Conservation (phyloP, 2,888 invertebrate species). For the Pilophorus perplexus region DNA sequence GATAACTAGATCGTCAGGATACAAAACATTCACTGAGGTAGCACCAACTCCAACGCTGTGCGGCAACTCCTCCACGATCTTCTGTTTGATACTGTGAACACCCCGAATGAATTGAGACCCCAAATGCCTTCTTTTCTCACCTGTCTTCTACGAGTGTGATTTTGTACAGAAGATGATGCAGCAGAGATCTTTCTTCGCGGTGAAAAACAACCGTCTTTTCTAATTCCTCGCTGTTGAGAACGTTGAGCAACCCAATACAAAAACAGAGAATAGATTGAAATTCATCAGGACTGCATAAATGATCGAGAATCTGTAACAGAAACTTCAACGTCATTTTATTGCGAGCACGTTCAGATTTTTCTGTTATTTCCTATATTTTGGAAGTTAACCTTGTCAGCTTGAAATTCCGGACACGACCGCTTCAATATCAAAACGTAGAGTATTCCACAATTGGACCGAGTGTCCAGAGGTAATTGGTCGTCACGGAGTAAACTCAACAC, state of each 20-base stretch:
- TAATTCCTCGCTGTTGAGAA: slow-evolving; percentile 48
- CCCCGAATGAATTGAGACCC: no score
- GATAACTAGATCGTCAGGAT: no score
- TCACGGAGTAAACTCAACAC: slow-evolving; percentile 53
- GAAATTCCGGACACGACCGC: no score
- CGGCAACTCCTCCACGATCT: no score
- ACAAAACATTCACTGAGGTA: no score
- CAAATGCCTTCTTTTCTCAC: no score
- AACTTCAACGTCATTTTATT: no score
- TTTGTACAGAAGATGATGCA: slow-evolving; percentile 51
- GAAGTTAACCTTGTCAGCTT: no score
- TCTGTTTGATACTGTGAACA: no score
- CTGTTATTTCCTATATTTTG: no score
- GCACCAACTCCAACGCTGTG: no score
- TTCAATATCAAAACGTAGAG: slow-evolving; percentile 32
- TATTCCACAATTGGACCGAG: slow-evolving; percentile 61
- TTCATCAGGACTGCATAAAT: not conserved
- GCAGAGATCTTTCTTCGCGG: slow-evolving; percentile 46
- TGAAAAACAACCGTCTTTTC: slow-evolving; percentile 34
- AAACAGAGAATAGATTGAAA: slow-evolving; percentile 47
- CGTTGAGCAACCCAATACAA: slow-evolving; percentile 50
- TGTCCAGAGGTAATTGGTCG: slow-evolving; percentile 63
- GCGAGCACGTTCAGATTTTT: no score
- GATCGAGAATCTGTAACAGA: slow-evolving; percentile 39
- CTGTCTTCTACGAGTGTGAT: slow-evolving; percentile 51